These are phyloP conservation scores for Trachelus iudaicus DNA, from an alignment of 2,888 invertebrate genomes.

Conservation along the genomic window DNA sequence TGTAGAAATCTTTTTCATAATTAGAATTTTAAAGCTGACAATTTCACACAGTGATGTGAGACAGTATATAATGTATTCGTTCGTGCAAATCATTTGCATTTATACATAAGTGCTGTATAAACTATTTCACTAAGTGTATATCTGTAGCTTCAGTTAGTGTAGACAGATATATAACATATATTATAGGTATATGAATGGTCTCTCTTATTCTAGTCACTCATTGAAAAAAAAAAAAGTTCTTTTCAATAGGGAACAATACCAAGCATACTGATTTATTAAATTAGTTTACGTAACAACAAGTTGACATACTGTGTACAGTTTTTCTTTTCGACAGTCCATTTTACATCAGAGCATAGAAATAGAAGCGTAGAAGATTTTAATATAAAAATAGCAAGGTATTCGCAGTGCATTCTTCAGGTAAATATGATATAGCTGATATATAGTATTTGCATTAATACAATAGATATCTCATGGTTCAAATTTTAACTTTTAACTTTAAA, in stretches of 20 bases:
- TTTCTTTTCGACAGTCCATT: background rate
- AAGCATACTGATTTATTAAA: background rate
- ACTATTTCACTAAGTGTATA: background rate
- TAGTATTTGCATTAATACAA: background rate
- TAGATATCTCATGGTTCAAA: background rate
- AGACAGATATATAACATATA: background rate
- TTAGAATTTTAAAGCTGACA: background rate
- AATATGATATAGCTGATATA: background rate
- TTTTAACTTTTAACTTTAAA: background rate
- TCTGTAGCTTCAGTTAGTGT: background rate
- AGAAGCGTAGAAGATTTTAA: too few species aligned
- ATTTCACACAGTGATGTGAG: background rate
- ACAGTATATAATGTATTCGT: background rate
- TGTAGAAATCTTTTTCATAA: background rate
- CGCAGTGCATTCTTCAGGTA: too few species aligned
- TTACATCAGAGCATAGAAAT: background rate
- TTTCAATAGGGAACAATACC: background rate
- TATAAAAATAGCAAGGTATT: too few species aligned
- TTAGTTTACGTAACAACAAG: background rate
- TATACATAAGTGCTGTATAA: background rate
- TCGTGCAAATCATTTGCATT: background rate
- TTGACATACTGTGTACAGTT: background rate
- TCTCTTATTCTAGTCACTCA: background rate
- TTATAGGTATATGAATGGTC: background rate
- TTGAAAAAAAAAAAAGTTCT: background rate